Conservation (phyloP, 37 sponge, comb jelly and placozoan species). For the Cladorhizidae sp. region DNA sequence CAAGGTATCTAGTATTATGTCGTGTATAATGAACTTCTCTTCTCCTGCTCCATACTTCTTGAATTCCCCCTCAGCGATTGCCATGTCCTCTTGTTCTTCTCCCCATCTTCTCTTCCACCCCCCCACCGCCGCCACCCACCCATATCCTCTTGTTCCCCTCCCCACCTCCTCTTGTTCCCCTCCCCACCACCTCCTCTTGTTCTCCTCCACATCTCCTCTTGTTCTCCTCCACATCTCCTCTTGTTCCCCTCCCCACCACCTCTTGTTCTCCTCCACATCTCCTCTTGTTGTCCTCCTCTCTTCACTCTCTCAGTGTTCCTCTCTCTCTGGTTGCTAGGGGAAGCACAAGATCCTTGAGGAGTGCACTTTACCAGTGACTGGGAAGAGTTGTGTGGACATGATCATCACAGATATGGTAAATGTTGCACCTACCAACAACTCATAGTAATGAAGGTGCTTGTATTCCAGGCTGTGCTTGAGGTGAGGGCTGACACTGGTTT, state of each 20-base stretch:
- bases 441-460: neutral
- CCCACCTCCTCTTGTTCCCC: neutral
- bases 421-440: neutral
- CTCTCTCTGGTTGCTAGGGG: constrained; percentile 35
- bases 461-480: constrained; percentile 82
- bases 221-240: no score
- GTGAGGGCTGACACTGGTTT: constrained; percentile 73
- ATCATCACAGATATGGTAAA: constrained; percentile 95
- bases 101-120: no score
- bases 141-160: neutral
- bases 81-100: no score
- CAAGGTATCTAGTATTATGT: constrained; percentile 11
- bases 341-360: constrained; percentile 87
- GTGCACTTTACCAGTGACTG: constrained; percentile 95
- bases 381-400: constrained; percentile 82
- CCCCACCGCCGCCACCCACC: neutral
- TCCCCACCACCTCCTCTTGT: no score
- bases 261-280: no score
- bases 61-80: no score
- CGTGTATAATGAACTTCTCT: no score
- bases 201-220: no score
- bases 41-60: no score
- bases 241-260: no score
- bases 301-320: neutral
- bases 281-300: neutral